Base-by-base conservation (phyloP, 2,888 invertebrate species). In the Ectemnius cavifrons region DNA sequence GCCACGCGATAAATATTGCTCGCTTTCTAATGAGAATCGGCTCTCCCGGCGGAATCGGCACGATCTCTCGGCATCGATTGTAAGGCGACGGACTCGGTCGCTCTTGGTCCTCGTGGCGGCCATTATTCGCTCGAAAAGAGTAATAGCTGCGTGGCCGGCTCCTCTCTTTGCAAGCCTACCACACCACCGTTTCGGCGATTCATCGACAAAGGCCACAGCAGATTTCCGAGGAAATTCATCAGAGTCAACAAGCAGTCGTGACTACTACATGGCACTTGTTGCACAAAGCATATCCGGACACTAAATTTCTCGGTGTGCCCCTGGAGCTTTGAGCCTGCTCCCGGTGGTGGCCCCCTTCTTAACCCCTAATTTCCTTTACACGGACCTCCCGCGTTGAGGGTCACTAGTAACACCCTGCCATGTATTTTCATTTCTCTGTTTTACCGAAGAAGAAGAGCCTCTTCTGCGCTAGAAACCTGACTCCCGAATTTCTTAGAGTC, bases 281-380 rank as follows among this genome's bases (percentile, higher is more conserved):
- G 37, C 80, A 79, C 78, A 82, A 85, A 84, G 73, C 69, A 72
- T 70, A 74, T 67, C 71, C 27, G 59, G 61, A 27, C 75, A 73
- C 62, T 71, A 75, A 85, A 82, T 82, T 85, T 81, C 70, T 71
- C 70, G 76, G 70, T 77, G 73, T 27, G 37, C 66, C 69, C 66
- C 69, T 23, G 23, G 23, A 23, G 23, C 23, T 23, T 23, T 59
- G 49, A 18, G 69, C 46, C 67, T 56, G n/a, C 16, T 58, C 59
- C 56, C 64, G 23, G 23, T 23, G 23, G 23, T 68, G 49, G 67
- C 60, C 46, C 62, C 47, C n/a, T 37, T 65, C 75, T 72, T 72
- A 46, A 23, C 76, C 79, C 79, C 84, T 81, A 79, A 83, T 85
- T 85, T 84, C 79, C 81, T 75, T 76, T 77, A 79, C 79, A 77